Evolutionary conservation across 2,888 invertebrate genomes (phyloP), one percentile per base, ranked within the genome.

Genomic region (Gisinianus flammeolus): DNA sequence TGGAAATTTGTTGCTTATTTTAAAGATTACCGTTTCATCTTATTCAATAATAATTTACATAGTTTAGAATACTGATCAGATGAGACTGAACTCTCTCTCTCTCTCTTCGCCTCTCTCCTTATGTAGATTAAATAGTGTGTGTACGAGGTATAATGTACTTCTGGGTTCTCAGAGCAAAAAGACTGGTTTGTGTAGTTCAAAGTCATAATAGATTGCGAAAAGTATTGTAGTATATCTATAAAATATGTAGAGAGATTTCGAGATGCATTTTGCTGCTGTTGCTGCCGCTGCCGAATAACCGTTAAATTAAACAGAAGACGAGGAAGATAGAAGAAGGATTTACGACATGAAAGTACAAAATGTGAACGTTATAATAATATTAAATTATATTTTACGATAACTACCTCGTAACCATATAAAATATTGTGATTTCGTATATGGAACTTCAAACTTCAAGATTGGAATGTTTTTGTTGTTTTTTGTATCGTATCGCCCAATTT

Each of bases 1-100:
- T 58, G 6, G 24, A 6, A 26, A 26, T 28, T 62, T 26, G 62
- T 62, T 62, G 28, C 10, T 62, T 62, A 24, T 62, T 62, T 62
- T 62, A 62, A 62, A 62, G 28, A 62, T 28, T 26, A 62, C 62
- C 62, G 62, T 62, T 62, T 62, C 8, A 6, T 62, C 44, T 19
- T 44, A 44, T n/a, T 62, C 62, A 26, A 62, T 62, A 62, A 62
- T 26, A 62, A 62, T 62, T 62, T 62, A 16, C 62, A 62, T 62
- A 62, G 24, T 2, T 22, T n/a, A 58, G 56, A 58, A 58, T 24
- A 22, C 22, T 58, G 56, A n/a, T 58, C n/a, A 58, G 56, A 58
- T n/a, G 44, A 44, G 2, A 8, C 8, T 58, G 56, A n/a, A 58
- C 1, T 58, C n/a, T 44, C 6, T 44, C 54, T 54, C 19, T 62